These are phyloP conservation scores for Parotocinclus haroldoi DNA, from an alignment of 2,797 vertebrate species.

Conservation along the genomic window DNA sequence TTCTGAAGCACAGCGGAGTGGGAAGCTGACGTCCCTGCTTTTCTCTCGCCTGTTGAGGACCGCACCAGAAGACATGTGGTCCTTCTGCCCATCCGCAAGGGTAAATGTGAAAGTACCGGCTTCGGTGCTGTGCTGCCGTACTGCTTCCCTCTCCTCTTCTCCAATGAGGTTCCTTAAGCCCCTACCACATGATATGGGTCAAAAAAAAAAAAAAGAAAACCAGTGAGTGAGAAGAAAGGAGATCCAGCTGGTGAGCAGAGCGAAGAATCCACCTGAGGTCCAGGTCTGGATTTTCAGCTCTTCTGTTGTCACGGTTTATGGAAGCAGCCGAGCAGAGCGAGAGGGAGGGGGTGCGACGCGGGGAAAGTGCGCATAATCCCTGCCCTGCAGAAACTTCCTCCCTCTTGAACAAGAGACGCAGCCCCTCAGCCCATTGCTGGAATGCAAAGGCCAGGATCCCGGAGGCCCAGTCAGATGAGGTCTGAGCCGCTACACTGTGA, in stretches of 20 bases:
- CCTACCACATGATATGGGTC: conserved; percentile 39
- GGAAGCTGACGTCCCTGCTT: not conserved
- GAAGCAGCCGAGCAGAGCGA: conserved; percentile 8
- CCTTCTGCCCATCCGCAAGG: conserved; percentile 39
- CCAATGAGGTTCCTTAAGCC: conserved; percentile 41
- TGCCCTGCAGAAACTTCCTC: conserved; percentile 83
- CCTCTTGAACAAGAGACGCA: conserved; percentile 66
- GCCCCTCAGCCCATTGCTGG: conserved; percentile 85
- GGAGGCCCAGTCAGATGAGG: conserved; percentile 91
- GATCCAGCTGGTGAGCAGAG: conserved; percentile 52
- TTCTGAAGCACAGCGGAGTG: conserved; percentile 17
- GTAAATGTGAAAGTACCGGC: conserved; percentile 41
- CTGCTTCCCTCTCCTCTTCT: conserved; percentile 37
- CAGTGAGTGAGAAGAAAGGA: conserved; percentile 24
- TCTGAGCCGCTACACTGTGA: conserved; percentile 95
- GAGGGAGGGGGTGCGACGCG: conserved; percentile 62
- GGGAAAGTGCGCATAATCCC: conserved; percentile 89
- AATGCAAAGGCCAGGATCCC: conserved; percentile 89
- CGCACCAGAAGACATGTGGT: conserved; percentile 10
- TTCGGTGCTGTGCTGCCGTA: conserved; percentile 43
- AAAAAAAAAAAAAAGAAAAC: conserved; percentile 11
- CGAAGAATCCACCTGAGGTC: conserved; percentile 42
- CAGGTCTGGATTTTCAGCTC: conserved; percentile 70
- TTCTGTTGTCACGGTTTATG: conserved; percentile 50
- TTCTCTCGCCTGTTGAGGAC: not conserved